phyloP scores from a whole-genome alignment of 2,797 vertebrate genomes.

The Cygnus olor region DNA sequence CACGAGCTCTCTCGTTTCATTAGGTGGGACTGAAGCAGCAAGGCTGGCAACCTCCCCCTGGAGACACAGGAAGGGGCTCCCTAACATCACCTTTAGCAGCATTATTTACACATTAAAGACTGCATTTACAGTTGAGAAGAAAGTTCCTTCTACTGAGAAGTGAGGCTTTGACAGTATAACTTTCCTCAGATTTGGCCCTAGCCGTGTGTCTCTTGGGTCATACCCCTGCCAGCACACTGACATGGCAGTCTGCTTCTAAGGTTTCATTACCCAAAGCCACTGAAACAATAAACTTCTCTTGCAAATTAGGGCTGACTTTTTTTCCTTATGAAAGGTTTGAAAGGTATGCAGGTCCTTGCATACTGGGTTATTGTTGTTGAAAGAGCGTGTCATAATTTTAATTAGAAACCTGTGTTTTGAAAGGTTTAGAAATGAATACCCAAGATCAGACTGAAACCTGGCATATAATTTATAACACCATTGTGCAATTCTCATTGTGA shows the following conservation, averaged over 20 bases:
- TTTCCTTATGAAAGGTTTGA: conserved; percentile 17
- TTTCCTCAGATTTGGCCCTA: not conserved
- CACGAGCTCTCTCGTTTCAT: accelerated
- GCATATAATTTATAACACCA: not conserved
- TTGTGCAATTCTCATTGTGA: not conserved
- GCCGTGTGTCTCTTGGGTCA: not conserved
- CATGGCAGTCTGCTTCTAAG: not conserved
- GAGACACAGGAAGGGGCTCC: not conserved
- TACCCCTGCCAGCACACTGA: not conserved
- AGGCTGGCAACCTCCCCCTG: not conserved
- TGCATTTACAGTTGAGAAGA: not conserved
- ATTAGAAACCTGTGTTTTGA: conserved; percentile 37
- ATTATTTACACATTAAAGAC: not conserved
- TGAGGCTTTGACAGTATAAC: not conserved
- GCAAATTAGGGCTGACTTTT: conserved; percentile 2
- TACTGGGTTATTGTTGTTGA: not conserved
- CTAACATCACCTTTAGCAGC: not conserved
- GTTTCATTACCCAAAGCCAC: conserved; percentile 8
- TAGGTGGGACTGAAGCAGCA: accelerated
- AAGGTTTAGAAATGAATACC: conserved; percentile 23
- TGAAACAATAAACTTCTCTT: conserved; percentile 24
- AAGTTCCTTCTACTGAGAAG: not conserved
- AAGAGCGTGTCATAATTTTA: conserved; percentile 33
- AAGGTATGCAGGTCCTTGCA: conserved; percentile 13
- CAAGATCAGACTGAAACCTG: conserved; percentile 5